Conservation (phyloP, 2,797 vertebrate species). For the Cryptoblepharus egeriae region DNA sequence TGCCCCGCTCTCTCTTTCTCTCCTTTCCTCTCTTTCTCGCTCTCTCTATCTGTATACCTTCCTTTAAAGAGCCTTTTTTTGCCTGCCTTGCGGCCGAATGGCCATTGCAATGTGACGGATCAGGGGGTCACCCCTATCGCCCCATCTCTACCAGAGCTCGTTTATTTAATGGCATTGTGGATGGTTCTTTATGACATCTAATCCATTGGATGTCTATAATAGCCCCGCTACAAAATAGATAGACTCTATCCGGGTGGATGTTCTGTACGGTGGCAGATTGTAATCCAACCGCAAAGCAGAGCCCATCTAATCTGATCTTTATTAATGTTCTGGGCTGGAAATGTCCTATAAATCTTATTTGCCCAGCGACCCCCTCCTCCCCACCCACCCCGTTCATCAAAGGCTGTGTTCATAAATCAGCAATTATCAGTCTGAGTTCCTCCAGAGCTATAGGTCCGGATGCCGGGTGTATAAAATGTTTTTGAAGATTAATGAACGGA, state of each 20-base stretch:
- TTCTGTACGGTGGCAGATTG: slow-evolving; percentile 18
- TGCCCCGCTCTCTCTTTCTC: not conserved
- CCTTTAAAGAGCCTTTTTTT: slow-evolving; percentile 19
- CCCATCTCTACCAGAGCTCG: not conserved
- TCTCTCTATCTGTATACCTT: not conserved
- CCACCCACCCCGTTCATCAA: slow-evolving; percentile 20
- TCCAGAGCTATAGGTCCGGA: not conserved
- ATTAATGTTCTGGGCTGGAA: slow-evolving; percentile 23
- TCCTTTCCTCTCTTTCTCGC: too few species aligned
- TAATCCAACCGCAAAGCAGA: slow-evolving; percentile 1
- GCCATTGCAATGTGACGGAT: not conserved
- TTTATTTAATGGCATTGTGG: slow-evolving; percentile 19
- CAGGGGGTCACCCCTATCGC: not conserved
- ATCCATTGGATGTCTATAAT: slow-evolving; percentile 27
- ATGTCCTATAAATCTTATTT: slow-evolving; percentile 26
- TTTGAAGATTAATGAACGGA: slow-evolving; percentile 21
- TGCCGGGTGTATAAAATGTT: not conserved
- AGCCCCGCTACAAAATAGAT: slow-evolving; percentile 25
- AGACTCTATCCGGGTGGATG: not conserved
- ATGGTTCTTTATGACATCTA: slow-evolving; percentile 5
- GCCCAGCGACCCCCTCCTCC: not conserved
- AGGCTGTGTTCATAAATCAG: slow-evolving; percentile 34
- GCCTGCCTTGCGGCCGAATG: not conserved
- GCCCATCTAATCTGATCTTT: slow-evolving; percentile 43
- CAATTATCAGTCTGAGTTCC: slow-evolving; percentile 25